Conservation (phyloP, 2,113 vertebrate species). For the Elgaria multicarinata region DNA sequence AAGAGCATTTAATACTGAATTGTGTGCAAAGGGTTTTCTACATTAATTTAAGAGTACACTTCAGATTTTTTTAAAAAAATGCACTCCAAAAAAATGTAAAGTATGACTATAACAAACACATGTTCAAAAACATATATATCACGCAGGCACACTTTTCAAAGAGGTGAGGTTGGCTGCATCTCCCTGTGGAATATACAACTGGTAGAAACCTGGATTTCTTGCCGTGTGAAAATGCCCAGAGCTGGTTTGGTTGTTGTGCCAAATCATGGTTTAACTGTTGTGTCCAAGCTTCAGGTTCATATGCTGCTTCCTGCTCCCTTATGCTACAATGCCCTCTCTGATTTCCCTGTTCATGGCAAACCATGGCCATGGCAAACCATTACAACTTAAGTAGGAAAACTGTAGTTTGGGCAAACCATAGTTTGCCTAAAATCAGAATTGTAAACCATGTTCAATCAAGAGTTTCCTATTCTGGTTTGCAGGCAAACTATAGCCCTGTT, state of each 20-base stretch:
- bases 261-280: not conserved
- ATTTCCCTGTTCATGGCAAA: not conserved
- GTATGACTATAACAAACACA: no score
- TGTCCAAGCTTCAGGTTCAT: not conserved
- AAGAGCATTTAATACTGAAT: not conserved
- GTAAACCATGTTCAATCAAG: not conserved
- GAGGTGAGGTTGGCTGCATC: no score
- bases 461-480: not conserved
- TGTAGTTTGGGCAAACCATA: not conserved
- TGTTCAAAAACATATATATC: not conserved
- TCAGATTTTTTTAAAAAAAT: not conserved
- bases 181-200: not conserved
- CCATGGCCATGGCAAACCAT: not conserved
- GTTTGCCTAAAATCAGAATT: not conserved
- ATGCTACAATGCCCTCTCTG: no score
- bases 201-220: not conserved
- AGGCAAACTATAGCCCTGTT: not conserved
- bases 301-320: not conserved
- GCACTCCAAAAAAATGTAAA: not conserved
- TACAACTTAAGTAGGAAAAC: not conserved
- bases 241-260: not conserved
- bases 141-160: no score
- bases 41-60: not conserved
- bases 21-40: not conserved
- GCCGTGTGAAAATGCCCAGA: not conserved